phyloP scores from a whole-genome alignment of 2,888 invertebrate genomes.

The Dione vanillae region DNA sequence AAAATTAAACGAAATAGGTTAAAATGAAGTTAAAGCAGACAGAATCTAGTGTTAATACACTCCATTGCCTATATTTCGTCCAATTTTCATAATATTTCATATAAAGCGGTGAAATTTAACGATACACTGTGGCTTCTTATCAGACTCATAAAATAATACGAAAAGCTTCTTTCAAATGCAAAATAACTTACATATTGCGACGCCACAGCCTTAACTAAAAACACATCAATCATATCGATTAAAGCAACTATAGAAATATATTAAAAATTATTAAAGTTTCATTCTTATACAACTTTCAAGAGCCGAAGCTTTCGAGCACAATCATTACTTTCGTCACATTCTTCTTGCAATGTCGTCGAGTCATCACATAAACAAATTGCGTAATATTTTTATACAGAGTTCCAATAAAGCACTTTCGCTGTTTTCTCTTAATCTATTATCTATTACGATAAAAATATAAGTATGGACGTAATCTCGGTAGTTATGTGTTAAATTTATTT shows the following conservation, averaged over 20 bases:
- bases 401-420: constrained; percentile 57
- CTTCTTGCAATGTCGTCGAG: neutral
- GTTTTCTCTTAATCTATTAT: constrained; percentile 31
- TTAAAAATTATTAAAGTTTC: neutral
- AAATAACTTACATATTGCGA: no score
- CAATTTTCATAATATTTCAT: no score
- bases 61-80: no score
- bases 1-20: no score
- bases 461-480: neutral
- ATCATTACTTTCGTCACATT: neutral
- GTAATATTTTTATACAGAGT: constrained; percentile 15
- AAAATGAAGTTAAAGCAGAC: no score
- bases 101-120: no score
- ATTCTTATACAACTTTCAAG: neutral
- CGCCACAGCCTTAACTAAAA: no score
- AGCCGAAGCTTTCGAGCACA: neutral
- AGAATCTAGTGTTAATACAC: no score
- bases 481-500: no score
- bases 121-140: no score
- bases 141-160: no score
- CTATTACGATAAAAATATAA: neutral
- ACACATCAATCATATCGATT: neutral
- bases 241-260: neutral
- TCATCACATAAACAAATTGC: neutral
- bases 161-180: no score